Evolutionary conservation across 2,797 vertebrate species (phyloP).

Genomic region (Pseudotriccus pelzelni): DNA sequence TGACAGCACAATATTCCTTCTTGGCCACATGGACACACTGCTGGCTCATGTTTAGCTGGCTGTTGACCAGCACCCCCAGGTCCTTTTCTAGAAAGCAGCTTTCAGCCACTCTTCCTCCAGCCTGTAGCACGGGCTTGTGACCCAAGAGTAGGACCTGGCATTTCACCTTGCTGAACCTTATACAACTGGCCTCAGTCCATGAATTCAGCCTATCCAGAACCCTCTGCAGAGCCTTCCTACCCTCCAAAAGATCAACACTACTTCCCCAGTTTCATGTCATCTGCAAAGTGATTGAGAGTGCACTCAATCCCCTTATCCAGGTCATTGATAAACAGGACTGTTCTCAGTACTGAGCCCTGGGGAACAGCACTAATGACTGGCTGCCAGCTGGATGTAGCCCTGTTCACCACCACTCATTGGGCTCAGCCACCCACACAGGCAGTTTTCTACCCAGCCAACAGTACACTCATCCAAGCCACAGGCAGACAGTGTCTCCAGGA

Average conservation of each 20-base stretch:
- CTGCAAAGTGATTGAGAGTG: background rate
- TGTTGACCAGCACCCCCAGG: background rate
- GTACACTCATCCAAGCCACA: background rate
- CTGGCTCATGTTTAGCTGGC: background rate
- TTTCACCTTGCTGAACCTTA: background rate
- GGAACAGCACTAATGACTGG: background rate
- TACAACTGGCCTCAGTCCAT: background rate
- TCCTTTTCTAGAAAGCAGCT: background rate
- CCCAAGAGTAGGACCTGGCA: background rate
- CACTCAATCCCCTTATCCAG: background rate
- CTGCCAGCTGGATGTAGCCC: background rate
- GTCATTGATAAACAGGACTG: background rate
- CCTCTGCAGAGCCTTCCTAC: background rate
- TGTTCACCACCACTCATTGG: background rate
- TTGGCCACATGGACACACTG: background rate
- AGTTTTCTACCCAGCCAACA: background rate
- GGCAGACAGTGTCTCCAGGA: background rate
- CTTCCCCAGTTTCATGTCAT: fast-evolving
- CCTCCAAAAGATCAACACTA: background rate
- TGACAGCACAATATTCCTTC: background rate
- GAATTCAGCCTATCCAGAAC: background rate
- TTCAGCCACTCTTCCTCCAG: background rate
- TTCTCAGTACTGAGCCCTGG: background rate
- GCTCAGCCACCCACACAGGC: background rate
- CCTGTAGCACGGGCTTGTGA: background rate